Base-by-base conservation (phyloP, 2,797 vertebrate genomes). In the Pseudochirops corinnae region DNA sequence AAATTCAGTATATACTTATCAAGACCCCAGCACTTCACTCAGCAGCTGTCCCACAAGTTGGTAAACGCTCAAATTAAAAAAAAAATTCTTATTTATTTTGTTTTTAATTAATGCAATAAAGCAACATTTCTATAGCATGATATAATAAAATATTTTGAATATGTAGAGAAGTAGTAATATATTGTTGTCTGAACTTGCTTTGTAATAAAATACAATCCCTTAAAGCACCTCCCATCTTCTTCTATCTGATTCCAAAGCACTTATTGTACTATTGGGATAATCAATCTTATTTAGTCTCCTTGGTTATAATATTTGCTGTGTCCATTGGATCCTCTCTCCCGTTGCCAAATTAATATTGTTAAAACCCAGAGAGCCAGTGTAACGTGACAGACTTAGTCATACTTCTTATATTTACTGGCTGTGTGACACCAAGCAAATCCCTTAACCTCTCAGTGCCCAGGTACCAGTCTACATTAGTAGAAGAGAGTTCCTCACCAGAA, bases 1-100 rank as follows among this genome's bases (percentile, higher is more conserved):
- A 67, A 67, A 4, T n/a, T 33, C 13, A 67, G 60, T 67, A 67
- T 13, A 97, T 96, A 97, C 96, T 97, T 97, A 96, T 91, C 91
- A 95, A 95, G 95, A 97, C 96, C 93, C 95, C 96, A 97, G 95
- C 95, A 92, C 96, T 98, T 95, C 93, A 90, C 96, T 96, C 95
- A 94, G 94, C 74, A 55, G 91, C 96, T 97, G 96, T 97, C 96
- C 97, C 97, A 97, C 93, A 95, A 56, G 95, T 94, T 97, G 97
- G 97, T 97, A 98, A 97, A 98, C 98, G 97, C 95, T 95, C 96
- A 95, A 97, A 94, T 97, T 94, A 96, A 92, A 97, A 57, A 57
- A 55, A 55, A 11, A 55, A 1, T 18, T 56, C 53, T 55, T 55
- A 97, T 96, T 97, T 2, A 58, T 58, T 58, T 58, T 60, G 14